Evolutionary conservation across 2,797 vertebrate genomes (phyloP).

Genomic region (Rousettus madagascariensis): DNA sequence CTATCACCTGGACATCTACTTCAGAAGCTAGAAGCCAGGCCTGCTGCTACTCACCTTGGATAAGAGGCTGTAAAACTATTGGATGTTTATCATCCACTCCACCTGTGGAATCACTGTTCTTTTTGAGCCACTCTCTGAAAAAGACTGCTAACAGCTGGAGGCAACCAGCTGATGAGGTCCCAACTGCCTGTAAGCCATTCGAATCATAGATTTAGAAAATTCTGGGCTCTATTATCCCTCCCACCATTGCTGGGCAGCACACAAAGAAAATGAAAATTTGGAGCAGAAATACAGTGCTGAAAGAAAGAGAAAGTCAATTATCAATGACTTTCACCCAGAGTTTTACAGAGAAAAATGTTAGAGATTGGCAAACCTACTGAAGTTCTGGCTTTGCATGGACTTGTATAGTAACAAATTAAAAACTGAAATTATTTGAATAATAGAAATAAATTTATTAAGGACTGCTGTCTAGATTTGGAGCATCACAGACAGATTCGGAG

Average conservation of each 20-base stretch:
- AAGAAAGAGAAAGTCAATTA: neutral
- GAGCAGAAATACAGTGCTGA: neutral
- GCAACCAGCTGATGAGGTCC: neutral
- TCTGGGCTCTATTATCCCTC: neutral
- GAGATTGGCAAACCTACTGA: constrained; percentile 11
- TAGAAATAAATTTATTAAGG: constrained; percentile 2
- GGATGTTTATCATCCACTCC: neutral
- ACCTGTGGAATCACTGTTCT: neutral
- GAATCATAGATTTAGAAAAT: constrained; percentile 13
- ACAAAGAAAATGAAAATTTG: neutral
- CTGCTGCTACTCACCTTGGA: neutral
- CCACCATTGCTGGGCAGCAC: neutral
- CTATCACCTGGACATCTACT: neutral
- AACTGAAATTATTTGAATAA: constrained; percentile 26
- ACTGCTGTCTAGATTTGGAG: constrained; percentile 12
- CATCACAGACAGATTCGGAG: constrained; percentile 19
- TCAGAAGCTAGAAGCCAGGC: neutral
- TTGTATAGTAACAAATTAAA: neutral
- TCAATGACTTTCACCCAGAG: neutral
- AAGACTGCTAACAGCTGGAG: neutral
- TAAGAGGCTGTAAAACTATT: neutral
- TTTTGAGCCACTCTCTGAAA: neutral
- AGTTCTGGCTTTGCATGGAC: neutral
- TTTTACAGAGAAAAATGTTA: constrained; percentile 37
- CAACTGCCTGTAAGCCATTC: neutral